Conservation (phyloP, 2,797 vertebrate genomes). For the Choloepus didactylus region DNA sequence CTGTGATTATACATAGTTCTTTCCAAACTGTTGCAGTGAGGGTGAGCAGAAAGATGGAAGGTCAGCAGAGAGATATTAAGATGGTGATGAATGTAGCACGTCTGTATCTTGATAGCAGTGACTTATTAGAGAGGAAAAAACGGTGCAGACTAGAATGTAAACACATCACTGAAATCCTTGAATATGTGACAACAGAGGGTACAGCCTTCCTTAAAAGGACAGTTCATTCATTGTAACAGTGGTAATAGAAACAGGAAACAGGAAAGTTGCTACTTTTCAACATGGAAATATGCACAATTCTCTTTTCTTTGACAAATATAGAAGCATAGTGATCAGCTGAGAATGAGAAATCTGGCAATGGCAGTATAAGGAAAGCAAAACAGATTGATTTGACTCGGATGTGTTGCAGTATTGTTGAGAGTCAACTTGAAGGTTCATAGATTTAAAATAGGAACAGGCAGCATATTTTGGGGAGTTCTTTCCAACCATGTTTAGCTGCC, state of each 20-base stretch:
- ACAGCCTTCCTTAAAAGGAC: background rate
- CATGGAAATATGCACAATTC: background rate
- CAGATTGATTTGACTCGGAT: background rate
- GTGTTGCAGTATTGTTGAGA: background rate
- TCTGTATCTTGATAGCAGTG: background rate
- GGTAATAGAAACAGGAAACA: background rate
- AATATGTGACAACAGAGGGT: background rate
- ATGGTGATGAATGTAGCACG: background rate
- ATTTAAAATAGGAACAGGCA: background rate
- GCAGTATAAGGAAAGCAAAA: background rate
- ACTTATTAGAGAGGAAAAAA: constrained; percentile 28
- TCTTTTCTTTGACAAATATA: background rate
- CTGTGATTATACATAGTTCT: background rate
- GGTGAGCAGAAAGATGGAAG: background rate
- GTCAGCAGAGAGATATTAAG: background rate
- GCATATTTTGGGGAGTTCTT: background rate
- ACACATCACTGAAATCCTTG: background rate
- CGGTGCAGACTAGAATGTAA: background rate
- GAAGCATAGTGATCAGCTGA: background rate
- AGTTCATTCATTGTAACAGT: background rate
- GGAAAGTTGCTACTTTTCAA: background rate
- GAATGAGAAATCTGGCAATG: background rate
- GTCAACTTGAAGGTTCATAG: background rate
- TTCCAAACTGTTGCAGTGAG: constrained; percentile 7
- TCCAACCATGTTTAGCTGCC: background rate